Conservation (phyloP, 2,113 vertebrate genomes). For the Corydoras maculifer region DNA sequence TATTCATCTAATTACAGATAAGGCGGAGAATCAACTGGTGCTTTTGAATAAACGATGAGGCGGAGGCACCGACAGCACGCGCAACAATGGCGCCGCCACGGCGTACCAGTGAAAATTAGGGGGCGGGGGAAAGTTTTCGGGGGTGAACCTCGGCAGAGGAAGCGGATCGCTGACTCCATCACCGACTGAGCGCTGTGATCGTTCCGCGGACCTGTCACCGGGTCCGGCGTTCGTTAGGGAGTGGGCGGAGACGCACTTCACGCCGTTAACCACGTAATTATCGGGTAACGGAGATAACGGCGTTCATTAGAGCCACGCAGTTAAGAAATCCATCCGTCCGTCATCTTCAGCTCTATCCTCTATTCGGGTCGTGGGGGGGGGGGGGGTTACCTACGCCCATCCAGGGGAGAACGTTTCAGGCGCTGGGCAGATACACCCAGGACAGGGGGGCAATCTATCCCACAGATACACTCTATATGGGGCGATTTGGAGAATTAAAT, state of each 20-base stretch:
- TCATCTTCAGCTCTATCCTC: no score
- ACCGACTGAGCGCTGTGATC: background rate
- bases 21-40: conserved; percentile 27
- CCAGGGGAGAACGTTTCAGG: no score
- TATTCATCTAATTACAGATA: conserved; percentile 52
- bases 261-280: background rate
- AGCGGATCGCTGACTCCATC: background rate
- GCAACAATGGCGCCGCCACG: conserved; percentile 20
- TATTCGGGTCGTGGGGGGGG: no score
- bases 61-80: conserved; percentile 32
- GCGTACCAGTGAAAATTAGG: conserved; percentile 12
- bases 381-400: no score
- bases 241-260: background rate
- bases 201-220: background rate
- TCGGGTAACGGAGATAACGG: background rate
- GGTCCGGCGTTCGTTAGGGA: background rate
- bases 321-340: background rate
- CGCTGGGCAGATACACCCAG: no score
- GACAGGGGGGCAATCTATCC: no score
- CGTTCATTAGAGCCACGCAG: background rate
- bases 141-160: no score
- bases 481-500: no score
- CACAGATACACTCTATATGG: no score
- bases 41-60: conserved; percentile 31
- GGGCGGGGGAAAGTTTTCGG: background rate